Percentiles rank a stretch among this genome's conserved stretches.
phyloP scores from a whole-genome alignment of 2,888 invertebrate species.

The Hirtodrosophila trivittata region DNA sequence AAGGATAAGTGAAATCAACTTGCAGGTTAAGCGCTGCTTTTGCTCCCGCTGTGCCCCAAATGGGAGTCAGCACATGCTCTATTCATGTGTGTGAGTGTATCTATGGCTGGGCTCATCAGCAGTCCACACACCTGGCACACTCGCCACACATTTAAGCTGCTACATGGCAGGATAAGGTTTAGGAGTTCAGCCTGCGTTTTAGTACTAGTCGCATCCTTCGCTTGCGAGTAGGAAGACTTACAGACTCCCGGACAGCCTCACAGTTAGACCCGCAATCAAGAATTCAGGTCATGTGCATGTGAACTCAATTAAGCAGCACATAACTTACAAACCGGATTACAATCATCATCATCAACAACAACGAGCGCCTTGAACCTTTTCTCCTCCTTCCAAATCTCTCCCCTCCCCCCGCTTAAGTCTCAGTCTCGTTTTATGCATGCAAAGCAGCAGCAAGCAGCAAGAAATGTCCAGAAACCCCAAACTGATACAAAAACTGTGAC shows the following conservation, averaged over 20 bases:
- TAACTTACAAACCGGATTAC: constrained; percentile 82
- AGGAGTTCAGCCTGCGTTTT: constrained; percentile 50
- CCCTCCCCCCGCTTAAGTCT: neutral
- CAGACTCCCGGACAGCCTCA: constrained; percentile 41
- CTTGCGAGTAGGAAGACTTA: constrained; percentile 17
- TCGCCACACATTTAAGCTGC: constrained; percentile 38
- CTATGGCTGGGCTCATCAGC: constrained; percentile 61
- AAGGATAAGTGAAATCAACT: constrained; percentile 79
- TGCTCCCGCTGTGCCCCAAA: constrained; percentile 31
- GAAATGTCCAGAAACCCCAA: constrained; percentile 26
- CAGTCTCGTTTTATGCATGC: constrained; percentile 59
- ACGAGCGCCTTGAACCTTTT: constrained; percentile 57
- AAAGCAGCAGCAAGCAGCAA: constrained; percentile 55
- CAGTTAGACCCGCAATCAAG: constrained; percentile 59
- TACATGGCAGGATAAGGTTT: constrained; percentile 30
- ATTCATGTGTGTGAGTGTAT: constrained; percentile 7
- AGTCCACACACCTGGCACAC: constrained; percentile 68
- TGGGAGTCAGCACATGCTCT: constrained; percentile 56
- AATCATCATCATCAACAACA: constrained; percentile 79
- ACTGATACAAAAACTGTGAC: neutral
- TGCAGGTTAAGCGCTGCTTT: constrained; percentile 65
- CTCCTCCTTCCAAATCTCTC: constrained; percentile 1
- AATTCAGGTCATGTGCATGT: constrained; percentile 82
- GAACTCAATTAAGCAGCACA: constrained; percentile 82
- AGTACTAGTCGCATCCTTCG: constrained; percentile 32